Evolutionary conservation across 2,113 vertebrate genomes (phyloP).

Genomic region (Lophochroa leadbeateri): DNA sequence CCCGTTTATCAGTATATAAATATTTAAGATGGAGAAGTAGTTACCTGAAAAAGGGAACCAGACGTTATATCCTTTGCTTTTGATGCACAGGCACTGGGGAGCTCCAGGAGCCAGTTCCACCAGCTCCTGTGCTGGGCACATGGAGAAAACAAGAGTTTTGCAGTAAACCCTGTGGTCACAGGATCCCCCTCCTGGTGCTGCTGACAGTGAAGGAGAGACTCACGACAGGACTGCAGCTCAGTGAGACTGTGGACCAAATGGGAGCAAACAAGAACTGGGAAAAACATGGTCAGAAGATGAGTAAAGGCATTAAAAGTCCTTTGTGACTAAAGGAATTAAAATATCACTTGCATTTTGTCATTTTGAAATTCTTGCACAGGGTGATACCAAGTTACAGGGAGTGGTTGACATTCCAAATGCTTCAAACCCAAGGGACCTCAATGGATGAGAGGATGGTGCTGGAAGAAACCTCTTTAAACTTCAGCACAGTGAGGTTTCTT

Average conservation of each 20-base stretch:
- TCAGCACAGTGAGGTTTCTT: fast-evolving
- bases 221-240: neutral
- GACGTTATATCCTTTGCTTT: neutral
- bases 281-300: neutral
- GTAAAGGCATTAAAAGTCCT: neutral
- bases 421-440: neutral
- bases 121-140: neutral
- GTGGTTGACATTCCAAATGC: neutral
- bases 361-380: neutral
- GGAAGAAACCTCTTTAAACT: neutral
- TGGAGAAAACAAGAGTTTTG: neutral
- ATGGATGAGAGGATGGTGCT: neutral
- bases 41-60: neutral
- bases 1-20: neutral
- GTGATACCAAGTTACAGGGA: neutral
- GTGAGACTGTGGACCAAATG: neutral
- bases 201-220: neutral
- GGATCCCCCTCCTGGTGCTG: neutral
- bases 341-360: fast-evolving
- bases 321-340: neutral
- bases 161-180: neutral
- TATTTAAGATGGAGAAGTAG: neutral
- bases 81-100: neutral
- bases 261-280: neutral
- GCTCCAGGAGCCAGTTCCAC: too few relatives aligned